Evolutionary conservation across 2,888 invertebrate genomes (phyloP), one percentile per base, ranked within the genome.

Genomic region (Pocota personata): DNA sequence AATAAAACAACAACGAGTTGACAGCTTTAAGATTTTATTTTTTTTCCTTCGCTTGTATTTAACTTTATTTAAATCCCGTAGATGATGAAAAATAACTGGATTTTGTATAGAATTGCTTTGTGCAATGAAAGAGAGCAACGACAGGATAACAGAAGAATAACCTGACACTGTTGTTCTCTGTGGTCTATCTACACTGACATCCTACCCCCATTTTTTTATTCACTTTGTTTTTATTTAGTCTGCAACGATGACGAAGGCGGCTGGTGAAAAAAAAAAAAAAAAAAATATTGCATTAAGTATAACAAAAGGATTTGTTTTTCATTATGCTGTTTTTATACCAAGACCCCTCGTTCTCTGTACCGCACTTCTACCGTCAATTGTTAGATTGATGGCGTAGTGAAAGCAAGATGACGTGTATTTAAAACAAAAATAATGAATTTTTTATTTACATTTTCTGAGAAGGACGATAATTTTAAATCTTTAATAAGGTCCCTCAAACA

Each of bases 61-160:
- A 55, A 52, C 64, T 76, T 69, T 76, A 76, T 76, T 82, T 62
- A 57, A 62, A 76, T 82, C 67, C 7, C 58, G 40, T 82, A 69
- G 46, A 69, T 46, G 60, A 55, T 19, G 50, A 55, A 48, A 76
- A 60, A 69, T 67, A 82, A 80, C 75, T 46, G 52, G 46, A 75
- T 60, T 67, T 7, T 73, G 40, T 57, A 43, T 3, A 48, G 43
- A 43, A 62, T 66, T 35, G 30, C 32, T 3, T 16, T 14, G 14
- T 32, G 7, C 16, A 58, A 8, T 14, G 24, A 14, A 12, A 52
- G 35, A 43, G 24, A 60, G 21, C 35, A 52, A n/a, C 12, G 27
- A 37, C 46, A 66, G 21, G 32, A 58, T 48, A 50, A 52, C 48
- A 21, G 64, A 66, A 50, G 40, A 30, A 71, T 66, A 73, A 67